Base-by-base conservation (phyloP, 2,888 invertebrate species). In the Lucinisca nassula region DNA sequence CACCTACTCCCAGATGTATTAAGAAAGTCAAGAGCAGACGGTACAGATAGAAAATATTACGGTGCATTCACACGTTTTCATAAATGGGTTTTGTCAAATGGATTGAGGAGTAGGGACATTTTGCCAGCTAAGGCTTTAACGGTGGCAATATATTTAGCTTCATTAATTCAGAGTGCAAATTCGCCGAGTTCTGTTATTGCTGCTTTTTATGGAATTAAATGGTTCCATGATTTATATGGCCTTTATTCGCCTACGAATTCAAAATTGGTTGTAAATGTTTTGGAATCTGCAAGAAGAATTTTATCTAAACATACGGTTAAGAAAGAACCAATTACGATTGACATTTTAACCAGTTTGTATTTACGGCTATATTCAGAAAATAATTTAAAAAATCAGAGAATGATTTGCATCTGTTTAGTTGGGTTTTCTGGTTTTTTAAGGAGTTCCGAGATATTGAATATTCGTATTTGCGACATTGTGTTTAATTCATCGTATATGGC, bases 141-240 rank as follows among this genome's bases (percentile, higher is more conserved):
- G 35, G 79, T 82, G 3, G 78, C 80, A 38, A 49, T 86, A 37
- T 82, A n/a, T 79, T 79, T 86, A 12, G 24, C 61, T n/a, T 49
- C 81, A 30, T 55, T 80, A 74, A 82, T 84, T 61, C 84, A 84
- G 45, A 38, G n/a, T 51, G 24, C 51, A 55, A 77, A 72, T 37
- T 45, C 70, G 2, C 75, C 84, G 3, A 76, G 84, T 67, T 27
- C 78, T 10, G 73, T 85, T n/a, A 58, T 79, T 45, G 14, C 35
- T 55, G 76, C 82, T 38, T 79, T 79, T 45, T 86, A 86, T 70
- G 45, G 83, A 58, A 38, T 82, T 24, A 81, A 77, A 76, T 81
- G 77, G 77, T 51, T 32, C 32, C 77, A 76, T 77, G 70, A 80
- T 75, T 70, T 85, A n/a, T 40, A 51, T 38, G 51, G 58, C 35